Conservation (phyloP, 2,888 invertebrate species). For the Phania funesta region DNA sequence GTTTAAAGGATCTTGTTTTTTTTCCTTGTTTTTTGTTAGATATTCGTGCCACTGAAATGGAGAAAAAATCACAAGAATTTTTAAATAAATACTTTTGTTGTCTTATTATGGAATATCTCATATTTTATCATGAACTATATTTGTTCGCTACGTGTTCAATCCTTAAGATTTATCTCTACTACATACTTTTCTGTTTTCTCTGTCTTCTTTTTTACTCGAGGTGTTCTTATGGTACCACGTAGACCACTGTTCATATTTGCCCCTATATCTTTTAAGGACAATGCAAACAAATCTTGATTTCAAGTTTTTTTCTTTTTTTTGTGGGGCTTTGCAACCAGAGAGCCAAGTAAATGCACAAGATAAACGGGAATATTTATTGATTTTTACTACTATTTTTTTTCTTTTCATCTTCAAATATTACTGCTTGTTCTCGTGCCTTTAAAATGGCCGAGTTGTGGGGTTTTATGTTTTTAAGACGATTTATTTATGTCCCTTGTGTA, state of each 20-base stretch:
- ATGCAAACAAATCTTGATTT: slow-evolving; percentile 51
- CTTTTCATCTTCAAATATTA: background rate
- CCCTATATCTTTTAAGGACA: slow-evolving; percentile 40
- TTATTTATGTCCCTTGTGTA: slow-evolving; percentile 21
- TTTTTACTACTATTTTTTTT: slow-evolving; percentile 28
- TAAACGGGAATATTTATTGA: slow-evolving; percentile 52
- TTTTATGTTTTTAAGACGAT: background rate
- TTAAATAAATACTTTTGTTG: background rate
- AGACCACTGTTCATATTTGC: slow-evolving; percentile 12
- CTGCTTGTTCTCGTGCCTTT: background rate
- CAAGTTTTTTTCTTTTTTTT: slow-evolving; percentile 2
- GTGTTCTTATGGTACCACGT: slow-evolving; percentile 1
- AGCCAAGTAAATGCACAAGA: slow-evolving; percentile 39
- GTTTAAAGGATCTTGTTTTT: background rate
- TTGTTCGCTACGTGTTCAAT: slow-evolving; percentile 30
- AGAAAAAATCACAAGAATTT: no score
- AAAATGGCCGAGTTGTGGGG: background rate
- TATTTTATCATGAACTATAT: background rate
- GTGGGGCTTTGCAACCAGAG: background rate
- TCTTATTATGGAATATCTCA: slow-evolving; percentile 1
- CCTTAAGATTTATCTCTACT: slow-evolving; percentile 41
- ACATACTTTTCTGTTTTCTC: background rate
- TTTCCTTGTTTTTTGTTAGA: no score
- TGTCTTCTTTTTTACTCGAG: slow-evolving; percentile 6
- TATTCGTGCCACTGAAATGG: no score